Evolutionary conservation across 2,797 vertebrate species (phyloP).

Genomic region (Neopelma chrysocephalum): DNA sequence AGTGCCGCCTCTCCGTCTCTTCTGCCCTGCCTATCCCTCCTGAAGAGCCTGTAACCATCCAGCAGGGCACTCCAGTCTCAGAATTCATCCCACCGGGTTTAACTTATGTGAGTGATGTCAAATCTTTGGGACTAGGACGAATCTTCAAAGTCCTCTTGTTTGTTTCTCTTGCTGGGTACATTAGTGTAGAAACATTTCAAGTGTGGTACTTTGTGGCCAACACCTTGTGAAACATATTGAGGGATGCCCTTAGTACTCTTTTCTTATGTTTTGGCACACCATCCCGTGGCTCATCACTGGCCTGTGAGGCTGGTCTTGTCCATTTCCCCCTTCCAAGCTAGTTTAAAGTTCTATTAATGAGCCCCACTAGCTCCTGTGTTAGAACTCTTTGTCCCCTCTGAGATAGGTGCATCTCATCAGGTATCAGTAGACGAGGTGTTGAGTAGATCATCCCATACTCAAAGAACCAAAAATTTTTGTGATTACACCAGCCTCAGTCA

Average conservation of each 20-base stretch:
- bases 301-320: rapidly evolving
- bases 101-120: background rate
- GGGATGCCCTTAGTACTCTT: rapidly evolving
- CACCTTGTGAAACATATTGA: background rate
- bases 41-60: too few species aligned
- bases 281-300: background rate
- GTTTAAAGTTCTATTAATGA: background rate
- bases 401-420: background rate
- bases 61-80: too few species aligned
- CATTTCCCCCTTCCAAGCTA: background rate
- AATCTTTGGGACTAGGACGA: background rate
- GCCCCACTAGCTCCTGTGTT: background rate
- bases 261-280: background rate
- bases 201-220: too few species aligned
- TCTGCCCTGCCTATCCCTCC: too few species aligned
- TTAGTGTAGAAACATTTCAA: too few species aligned
- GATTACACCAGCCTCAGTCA: background rate
- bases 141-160: too few species aligned
- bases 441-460: rapidly evolving
- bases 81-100: background rate
- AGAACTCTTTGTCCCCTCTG: background rate
- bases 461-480: background rate
- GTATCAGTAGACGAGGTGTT: background rate
- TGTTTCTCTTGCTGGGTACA: too few species aligned
- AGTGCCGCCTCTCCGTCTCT: too few species aligned